A percentile compares a stretch with the other conserved stretches of the same genome.
These are phyloP conservation scores for Fabriciana adippe DNA, from an alignment of 2,888 invertebrate genomes.

Conservation along the genomic window DNA sequence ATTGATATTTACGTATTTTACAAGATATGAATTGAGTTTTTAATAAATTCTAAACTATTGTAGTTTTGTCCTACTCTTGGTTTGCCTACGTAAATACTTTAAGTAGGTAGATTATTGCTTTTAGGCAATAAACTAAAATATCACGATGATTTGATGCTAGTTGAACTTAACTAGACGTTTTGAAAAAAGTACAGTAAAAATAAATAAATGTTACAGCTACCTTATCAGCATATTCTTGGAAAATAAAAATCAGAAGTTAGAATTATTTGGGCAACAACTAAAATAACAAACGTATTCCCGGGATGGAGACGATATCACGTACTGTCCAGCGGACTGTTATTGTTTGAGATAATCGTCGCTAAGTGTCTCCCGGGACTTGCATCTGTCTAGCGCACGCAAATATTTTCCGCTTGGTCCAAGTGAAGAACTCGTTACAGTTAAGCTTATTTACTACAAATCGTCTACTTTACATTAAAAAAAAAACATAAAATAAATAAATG, in stretches of 20 bases:
- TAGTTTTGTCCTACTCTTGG: too few relatives aligned
- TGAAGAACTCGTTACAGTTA: not conserved
- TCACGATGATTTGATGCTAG: not conserved
- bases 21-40: too few relatives aligned
- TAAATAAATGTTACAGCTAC: slow-evolving; percentile 9
- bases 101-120: too few relatives aligned
- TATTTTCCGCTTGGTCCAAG: slow-evolving; percentile 46
- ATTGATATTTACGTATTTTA: too few relatives aligned
- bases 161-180: too few relatives aligned
- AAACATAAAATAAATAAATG: too few relatives aligned
- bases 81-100: too few relatives aligned
- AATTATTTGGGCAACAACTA: slow-evolving; percentile 52
- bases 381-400: slow-evolving; percentile 69
- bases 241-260: slow-evolving; percentile 48
- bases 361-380: slow-evolving; percentile 60
- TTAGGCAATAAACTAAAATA: too few relatives aligned
- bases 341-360: slow-evolving; percentile 56
- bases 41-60: too few relatives aligned
- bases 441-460: too few relatives aligned
- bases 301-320: slow-evolving; percentile 41
- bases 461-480: too few relatives aligned
- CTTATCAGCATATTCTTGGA: slow-evolving; percentile 32
- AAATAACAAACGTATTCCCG: slow-evolving; percentile 60
- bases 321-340: slow-evolving; percentile 44
- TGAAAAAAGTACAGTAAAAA: not conserved